Percentiles rank a stretch among this genome's conserved stretches.
phyloP scores from a whole-genome alignment of 2,888 invertebrate species.

The Tetropium fuscum region DNA sequence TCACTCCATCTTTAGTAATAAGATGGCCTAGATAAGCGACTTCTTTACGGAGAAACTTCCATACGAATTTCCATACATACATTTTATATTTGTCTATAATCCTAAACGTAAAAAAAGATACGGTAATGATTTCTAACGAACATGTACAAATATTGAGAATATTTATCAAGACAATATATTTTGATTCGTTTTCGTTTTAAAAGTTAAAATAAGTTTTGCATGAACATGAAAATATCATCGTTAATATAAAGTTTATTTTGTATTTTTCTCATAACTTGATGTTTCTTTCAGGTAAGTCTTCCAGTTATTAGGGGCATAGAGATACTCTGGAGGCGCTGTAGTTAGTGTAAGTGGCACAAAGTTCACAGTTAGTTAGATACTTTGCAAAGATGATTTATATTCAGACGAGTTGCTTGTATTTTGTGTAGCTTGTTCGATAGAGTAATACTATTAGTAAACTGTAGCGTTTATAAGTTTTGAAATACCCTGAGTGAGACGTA shows the following conservation, averaged over 20 bases:
- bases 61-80: no score
- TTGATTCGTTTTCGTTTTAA: no score
- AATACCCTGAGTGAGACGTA: conserved; percentile 30
- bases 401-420: conserved; percentile 22
- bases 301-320: conserved; percentile 5
- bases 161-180: no score
- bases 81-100: no score
- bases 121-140: no score
- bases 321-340: background rate
- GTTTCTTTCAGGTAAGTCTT: conserved; percentile 17
- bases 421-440: conserved; percentile 29
- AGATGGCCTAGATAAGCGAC: no score
- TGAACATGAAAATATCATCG: no score
- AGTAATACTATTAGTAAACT: conserved; percentile 28
- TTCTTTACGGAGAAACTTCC: no score
- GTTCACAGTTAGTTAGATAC: conserved; percentile 20
- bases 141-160: no score
- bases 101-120: no score
- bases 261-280: conserved; percentile 3
- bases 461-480: conserved; percentile 16
- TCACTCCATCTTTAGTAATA: no score
- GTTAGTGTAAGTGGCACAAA: conserved; percentile 5
- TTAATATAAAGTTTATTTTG: background rate
- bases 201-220: no score
- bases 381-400: conserved; percentile 25